Percentiles rank a stretch among this genome's conserved stretches.
Conservation (phyloP, 2,797 vertebrate genomes). For the Melanotaenia nigrans region DNA sequence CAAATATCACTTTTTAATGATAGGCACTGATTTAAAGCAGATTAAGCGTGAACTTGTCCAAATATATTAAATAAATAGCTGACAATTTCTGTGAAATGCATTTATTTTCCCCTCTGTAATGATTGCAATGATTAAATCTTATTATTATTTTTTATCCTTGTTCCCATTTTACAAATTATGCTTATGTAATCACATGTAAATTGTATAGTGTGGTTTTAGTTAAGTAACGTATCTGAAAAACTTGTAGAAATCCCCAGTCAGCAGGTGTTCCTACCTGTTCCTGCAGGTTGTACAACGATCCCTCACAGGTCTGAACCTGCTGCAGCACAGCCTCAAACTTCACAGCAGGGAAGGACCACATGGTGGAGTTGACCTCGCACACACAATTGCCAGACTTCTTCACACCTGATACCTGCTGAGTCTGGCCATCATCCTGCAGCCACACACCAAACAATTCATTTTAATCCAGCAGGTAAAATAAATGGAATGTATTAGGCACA, state of each 20-base stretch:
- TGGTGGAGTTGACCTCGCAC: slow-evolving; percentile 55
- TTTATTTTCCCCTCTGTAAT: no score
- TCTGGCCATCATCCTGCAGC: slow-evolving; percentile 30
- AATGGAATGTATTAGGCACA: not conserved
- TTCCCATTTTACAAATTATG: not conserved
- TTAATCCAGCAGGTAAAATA: no score
- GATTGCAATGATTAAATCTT: not conserved
- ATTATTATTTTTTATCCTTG: no score
- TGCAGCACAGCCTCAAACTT: slow-evolving; percentile 47
- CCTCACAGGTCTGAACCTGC: slow-evolving; percentile 53
- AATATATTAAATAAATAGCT: not conserved
- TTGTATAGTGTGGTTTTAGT: not conserved
- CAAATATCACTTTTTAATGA: not conserved
- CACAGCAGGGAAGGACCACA: slow-evolving; percentile 62
- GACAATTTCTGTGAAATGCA: not conserved
- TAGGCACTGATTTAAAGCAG: not conserved
- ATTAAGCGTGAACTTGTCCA: not conserved
- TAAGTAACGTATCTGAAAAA: not conserved
- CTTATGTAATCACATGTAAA: not conserved
- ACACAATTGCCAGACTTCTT: slow-evolving; percentile 31
- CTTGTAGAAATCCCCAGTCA: not conserved
- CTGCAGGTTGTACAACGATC: slow-evolving; percentile 21
- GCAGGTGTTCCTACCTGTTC: slow-evolving; percentile 55
- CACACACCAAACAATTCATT: not conserved
- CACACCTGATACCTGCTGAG: slow-evolving; percentile 32